These are phyloP conservation scores for Onychomys arenicola DNA, from an alignment of 2,797 vertebrate genomes.

Conservation along the genomic window DNA sequence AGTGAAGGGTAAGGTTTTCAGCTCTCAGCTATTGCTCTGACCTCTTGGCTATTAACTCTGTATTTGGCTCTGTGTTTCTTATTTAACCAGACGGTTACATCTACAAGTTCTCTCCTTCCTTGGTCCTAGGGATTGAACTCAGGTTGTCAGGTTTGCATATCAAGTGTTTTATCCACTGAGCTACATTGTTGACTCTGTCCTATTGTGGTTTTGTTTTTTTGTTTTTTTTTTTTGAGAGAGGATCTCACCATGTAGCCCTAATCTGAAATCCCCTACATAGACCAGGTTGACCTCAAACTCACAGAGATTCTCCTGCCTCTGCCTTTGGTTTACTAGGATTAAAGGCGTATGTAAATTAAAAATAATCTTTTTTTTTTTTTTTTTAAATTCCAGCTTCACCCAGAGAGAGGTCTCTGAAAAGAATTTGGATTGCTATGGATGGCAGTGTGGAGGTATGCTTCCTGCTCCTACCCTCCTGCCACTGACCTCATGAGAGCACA, in stretches of 20 bases:
- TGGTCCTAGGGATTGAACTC: not conserved
- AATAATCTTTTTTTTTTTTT: not conserved
- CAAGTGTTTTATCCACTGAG: not conserved
- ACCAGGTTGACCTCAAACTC: not conserved
- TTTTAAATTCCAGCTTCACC: not conserved
- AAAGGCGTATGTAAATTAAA: not conserved
- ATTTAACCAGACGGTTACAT: too few species aligned
- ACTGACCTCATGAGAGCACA: not conserved
- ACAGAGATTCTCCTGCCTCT: not conserved
- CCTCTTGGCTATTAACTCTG: too few species aligned
- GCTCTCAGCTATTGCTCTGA: too few species aligned
- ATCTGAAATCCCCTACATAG: not conserved
- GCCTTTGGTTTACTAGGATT: not conserved
- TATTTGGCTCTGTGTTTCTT: too few species aligned
- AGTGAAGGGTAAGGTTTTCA: too few species aligned
- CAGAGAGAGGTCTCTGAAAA: not conserved
- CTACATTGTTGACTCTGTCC: not conserved
- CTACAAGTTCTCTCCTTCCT: not conserved
- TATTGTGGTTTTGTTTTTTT: too few species aligned
- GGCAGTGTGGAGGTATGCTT: not conserved
- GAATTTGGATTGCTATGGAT: not conserved
- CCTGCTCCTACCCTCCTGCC: too few species aligned
- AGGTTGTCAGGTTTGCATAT: not conserved
- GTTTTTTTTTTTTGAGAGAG: not conserved
- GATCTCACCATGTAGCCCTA: not conserved